Percentiles rank a stretch among this genome's conserved stretches.
These are phyloP conservation scores for Pedetes capensis DNA, from an alignment of 2,113 vertebrate species.

Conservation along the genomic window DNA sequence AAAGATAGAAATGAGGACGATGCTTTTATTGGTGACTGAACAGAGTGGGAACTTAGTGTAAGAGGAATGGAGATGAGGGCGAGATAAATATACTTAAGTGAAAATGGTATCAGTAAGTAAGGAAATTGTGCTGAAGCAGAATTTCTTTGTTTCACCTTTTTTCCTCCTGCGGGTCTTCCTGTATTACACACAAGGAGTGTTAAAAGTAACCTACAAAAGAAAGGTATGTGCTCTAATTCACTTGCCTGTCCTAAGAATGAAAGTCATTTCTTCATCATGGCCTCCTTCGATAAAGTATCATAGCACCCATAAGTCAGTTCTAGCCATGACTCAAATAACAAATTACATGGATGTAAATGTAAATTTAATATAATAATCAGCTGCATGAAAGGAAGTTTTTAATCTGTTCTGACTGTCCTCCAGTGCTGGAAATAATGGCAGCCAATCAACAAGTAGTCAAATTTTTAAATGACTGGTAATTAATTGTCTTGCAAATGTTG, in stretches of 20 bases:
- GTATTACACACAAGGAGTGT: not conserved
- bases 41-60: conserved; percentile 28
- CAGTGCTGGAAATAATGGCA: not conserved
- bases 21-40: conserved; percentile 60
- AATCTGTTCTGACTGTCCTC: not conserved
- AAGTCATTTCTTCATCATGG: not conserved
- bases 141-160: conserved; percentile 33
- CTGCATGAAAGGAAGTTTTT: not conserved
- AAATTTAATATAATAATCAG: conserved; percentile 20
- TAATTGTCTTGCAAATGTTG: not conserved
- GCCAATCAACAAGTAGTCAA: not conserved
- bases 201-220: not conserved
- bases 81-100: not conserved
- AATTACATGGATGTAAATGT: not conserved
- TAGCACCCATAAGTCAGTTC: not conserved
- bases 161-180: not conserved
- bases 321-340: not conserved
- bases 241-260: not conserved
- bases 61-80: conserved; percentile 29
- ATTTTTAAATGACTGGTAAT: not conserved
- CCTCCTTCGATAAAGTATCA: not conserved
- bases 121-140: not conserved
- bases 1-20: conserved; percentile 71
- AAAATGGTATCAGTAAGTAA: not conserved
- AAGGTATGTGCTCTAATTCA: not conserved